Conservation (phyloP, 2,888 invertebrate species). For the Eupithecia dodoneata region DNA sequence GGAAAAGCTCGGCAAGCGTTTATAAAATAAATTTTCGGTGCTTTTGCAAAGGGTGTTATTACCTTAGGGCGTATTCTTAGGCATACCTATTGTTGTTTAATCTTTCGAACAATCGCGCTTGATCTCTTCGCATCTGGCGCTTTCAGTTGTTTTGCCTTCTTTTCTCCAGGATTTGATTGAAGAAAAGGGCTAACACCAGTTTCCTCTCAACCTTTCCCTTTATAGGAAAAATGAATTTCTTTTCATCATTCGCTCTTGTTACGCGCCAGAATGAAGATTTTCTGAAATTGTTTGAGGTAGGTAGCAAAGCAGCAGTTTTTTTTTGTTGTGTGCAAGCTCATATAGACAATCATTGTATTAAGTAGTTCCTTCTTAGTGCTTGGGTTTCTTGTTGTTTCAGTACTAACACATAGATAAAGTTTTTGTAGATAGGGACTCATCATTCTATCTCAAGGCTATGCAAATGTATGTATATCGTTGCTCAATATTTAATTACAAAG, state of each 20-base stretch:
- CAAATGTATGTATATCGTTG: neutral
- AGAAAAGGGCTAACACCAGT: constrained; percentile 1
- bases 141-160: constrained; percentile 37
- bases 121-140: constrained; percentile 60
- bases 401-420: neutral
- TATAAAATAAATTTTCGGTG: constrained; percentile 69
- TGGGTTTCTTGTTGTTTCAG: neutral
- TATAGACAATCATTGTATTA: neutral
- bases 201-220: neutral
- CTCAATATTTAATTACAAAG: constrained; percentile 11
- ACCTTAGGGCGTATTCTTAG: constrained; percentile 58
- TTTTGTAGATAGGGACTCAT: neutral
- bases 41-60: constrained; percentile 54
- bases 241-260: neutral
- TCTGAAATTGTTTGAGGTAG: neutral
- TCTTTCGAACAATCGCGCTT: constrained; percentile 58
- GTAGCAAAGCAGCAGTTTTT: too few species aligned
- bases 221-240: neutral
- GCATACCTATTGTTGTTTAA: constrained; percentile 60
- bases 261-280: neutral
- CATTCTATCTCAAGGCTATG: neutral
- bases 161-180: constrained; percentile 22
- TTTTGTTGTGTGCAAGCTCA: neutral
- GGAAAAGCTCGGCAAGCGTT: constrained; percentile 57
- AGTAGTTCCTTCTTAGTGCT: neutral